Conservation (phyloP, 2,888 invertebrate species). For the Saturnia pavonia region DNA sequence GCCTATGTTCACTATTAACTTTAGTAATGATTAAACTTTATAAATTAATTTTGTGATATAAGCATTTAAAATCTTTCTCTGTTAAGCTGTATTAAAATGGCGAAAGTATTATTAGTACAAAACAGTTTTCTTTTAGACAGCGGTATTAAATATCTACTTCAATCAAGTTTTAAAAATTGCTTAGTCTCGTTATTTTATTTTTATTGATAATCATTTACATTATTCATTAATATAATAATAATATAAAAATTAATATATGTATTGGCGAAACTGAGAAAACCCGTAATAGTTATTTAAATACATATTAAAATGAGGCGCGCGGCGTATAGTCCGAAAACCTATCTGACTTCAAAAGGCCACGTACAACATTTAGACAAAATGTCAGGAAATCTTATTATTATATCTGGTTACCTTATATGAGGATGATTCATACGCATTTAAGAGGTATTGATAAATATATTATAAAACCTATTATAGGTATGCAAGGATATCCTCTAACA, state of each 20-base stretch:
- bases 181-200: neutral
- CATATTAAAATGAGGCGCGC: no score
- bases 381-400: no score
- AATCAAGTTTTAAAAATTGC: neutral
- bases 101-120: no score
- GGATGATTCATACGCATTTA: no score
- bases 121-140: neutral
- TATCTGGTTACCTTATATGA: no score
- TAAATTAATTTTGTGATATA: neutral
- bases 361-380: no score
- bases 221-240: no score
- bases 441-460: neutral
- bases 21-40: neutral
- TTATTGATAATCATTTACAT: neutral
- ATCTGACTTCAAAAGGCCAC: no score
- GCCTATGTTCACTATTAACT: neutral
- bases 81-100: neutral
- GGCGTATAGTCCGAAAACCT: no score
- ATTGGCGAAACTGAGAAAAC: no score
- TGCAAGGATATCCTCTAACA: constrained; percentile 72
- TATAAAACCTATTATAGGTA: constrained; percentile 45
- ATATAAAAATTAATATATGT: no score
- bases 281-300: no score
- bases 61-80: neutral
- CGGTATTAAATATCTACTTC: neutral